Base-by-base conservation (phyloP, 2,113 vertebrate genomes). In the Lasiurus borealis region DNA sequence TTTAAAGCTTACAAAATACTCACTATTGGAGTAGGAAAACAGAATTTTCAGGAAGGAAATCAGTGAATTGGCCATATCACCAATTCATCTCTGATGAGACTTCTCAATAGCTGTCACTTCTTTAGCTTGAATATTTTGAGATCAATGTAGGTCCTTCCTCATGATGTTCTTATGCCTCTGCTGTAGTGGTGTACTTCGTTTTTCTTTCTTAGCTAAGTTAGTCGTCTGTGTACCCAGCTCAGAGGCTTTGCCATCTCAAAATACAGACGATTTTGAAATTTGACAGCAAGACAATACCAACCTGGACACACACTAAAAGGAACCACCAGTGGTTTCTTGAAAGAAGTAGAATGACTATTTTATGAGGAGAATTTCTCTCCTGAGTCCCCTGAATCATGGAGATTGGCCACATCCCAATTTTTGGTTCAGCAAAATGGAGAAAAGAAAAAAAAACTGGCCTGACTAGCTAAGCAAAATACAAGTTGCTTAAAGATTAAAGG, bases 381-480 rank as follows among this genome's bases (percentile, higher is more conserved):
- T 10, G 25, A 80, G 44, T 69, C 3, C 4, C 76, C 81, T 94
- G 88, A 97, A 93, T 92, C 72, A 92, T 54, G 0, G 0, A 54
- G 13, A 3, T 94, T 90, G 96, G 95, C 81, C 23, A 90, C 6
- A 46, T 92, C 48, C 85, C 92, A 96, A 84, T 59, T 92, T 89
- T 96, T 97, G 96, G 92, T 95, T 98, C 96, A 97, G 91, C 93
- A 97, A 95, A 98, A 94, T 21, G 52, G 44, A 91, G 40, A 89
- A 64, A 90, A 16, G 27, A 84, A 88, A 84, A 88, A n/a, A 85
- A 94, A 75, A 21, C 62, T 90, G 25, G 72, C 34, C 46, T 95
- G 92, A 83, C 34, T 81, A 88, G 50, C 72, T 95, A 92, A 96
- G 77, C 76, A 96, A 97, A 97, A 85, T 19, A 27, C 9, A 82